phyloP scores from a whole-genome alignment of 2,113 vertebrate species.

The Gambusia holbrooki region DNA sequence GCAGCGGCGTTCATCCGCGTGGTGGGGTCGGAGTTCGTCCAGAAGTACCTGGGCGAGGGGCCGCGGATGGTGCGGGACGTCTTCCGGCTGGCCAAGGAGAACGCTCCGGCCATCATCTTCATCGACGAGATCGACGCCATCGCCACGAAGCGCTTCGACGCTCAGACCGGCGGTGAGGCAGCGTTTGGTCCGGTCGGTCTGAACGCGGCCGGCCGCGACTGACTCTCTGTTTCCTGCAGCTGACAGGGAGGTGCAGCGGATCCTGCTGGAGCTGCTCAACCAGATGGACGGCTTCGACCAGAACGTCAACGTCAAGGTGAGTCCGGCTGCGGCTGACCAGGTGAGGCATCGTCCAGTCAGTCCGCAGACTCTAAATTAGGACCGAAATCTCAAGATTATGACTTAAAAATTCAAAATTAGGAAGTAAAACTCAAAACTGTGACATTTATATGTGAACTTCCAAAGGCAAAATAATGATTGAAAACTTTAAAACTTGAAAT shows the following conservation, averaged over 20 bases:
- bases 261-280: slow-evolving; percentile 92
- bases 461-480: no score
- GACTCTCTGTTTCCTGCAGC: slow-evolving; percentile 70
- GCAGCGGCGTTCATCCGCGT: slow-evolving; percentile 95
- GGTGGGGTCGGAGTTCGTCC: slow-evolving; percentile 95
- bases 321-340: slow-evolving; percentile 1
- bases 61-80: slow-evolving; percentile 96
- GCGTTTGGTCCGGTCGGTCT: no score
- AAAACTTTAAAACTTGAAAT: no score
- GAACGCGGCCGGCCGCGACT: background rate
- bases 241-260: slow-evolving; percentile 92
- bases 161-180: slow-evolving; percentile 90
- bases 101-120: slow-evolving; percentile 96
- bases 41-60: slow-evolving; percentile 95
- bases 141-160: slow-evolving; percentile 95
- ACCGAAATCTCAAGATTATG: no score
- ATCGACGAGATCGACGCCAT: slow-evolving; percentile 97
- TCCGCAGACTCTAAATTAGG: no score
- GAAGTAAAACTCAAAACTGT: no score
- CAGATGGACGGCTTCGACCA: slow-evolving; percentile 98
- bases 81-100: slow-evolving; percentile 96
- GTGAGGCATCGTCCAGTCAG: no score
- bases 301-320: slow-evolving; percentile 94
- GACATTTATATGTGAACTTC: no score
- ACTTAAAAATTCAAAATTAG: no score